Evolutionary conservation across 2,797 vertebrate genomes (phyloP).

Genomic region (Oreortyx pictus): DNA sequence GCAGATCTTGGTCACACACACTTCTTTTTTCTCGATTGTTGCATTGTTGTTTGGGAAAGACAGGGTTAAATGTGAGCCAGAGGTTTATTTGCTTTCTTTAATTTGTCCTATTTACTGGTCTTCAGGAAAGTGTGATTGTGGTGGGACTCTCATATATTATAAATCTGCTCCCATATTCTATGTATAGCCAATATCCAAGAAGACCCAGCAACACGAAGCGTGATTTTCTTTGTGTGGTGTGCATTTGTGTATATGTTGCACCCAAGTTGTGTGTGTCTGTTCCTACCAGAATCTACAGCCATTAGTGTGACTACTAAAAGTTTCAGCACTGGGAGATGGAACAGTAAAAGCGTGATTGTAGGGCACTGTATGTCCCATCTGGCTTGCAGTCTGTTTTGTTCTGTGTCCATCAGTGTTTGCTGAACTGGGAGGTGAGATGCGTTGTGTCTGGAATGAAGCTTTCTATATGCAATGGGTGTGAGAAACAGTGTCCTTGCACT

Average conservation of each 20-base stretch:
- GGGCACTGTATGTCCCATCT: neutral
- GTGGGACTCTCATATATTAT: neutral
- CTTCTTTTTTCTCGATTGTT: neutral
- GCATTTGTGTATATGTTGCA: accelerated
- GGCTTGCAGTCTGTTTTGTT: neutral
- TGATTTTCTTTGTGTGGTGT: neutral
- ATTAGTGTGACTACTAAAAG: neutral
- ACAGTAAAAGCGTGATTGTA: neutral
- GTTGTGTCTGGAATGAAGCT: neutral
- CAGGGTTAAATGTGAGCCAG: neutral
- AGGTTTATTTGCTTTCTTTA: neutral
- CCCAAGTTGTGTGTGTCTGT: neutral
- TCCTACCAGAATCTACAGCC: neutral
- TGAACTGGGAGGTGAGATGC: neutral
- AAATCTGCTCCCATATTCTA: neutral
- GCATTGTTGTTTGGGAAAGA: neutral
- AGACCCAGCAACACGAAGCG: neutral
- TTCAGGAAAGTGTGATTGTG: neutral
- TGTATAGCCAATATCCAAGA: neutral
- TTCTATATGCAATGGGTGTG: neutral
- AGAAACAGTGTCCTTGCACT: neutral
- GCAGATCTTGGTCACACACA: too few species aligned
- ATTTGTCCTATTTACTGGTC: neutral
- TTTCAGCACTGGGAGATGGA: neutral
- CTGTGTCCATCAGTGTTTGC: neutral